These are phyloP conservation scores for Drosophila navojoa DNA, from an alignment of 1,140 invertebrate species.

Conservation along the genomic window DNA sequence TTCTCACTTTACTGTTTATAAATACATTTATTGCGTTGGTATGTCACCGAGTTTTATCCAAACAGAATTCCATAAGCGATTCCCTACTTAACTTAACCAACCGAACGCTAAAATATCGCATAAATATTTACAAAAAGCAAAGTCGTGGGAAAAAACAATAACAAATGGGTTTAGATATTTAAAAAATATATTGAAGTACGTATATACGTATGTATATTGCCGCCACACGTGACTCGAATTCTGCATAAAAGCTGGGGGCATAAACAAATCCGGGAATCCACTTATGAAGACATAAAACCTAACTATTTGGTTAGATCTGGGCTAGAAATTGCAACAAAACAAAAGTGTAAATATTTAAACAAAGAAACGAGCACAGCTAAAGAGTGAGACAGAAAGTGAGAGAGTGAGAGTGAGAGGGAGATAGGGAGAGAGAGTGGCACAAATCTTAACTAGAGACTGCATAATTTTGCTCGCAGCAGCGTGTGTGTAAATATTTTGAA, in stretches of 20 bases:
- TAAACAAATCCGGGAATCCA: conserved; percentile 10
- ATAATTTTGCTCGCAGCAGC: conserved; percentile 47
- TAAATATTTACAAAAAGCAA: conserved; percentile 67
- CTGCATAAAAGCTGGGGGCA: conserved; percentile 27
- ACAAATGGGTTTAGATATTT: conserved; percentile 43
- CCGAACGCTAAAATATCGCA: conserved; percentile 26
- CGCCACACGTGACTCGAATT: conserved; percentile 58
- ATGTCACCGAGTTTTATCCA: conserved; percentile 31
- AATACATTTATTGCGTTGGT: conserved; percentile 36
- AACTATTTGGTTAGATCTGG: conserved; percentile 42
- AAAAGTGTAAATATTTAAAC: conserved; percentile 72
- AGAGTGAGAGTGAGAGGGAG: background rate
- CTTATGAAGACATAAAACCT: conserved; percentile 16
- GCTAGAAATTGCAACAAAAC: conserved; percentile 50
- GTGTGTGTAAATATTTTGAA: conserved; percentile 76
- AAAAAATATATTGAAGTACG: conserved; percentile 20
- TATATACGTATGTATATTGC: conserved; percentile 18
- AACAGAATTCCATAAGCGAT: conserved; percentile 34
- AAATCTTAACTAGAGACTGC: conserved; percentile 63
- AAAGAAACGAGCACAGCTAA: conserved; percentile 33
- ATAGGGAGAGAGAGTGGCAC: background rate
- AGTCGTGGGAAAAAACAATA: conserved; percentile 69
- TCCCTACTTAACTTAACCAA: conserved; percentile 25
- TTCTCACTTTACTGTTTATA: conserved; percentile 24
- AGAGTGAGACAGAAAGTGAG: background rate